Base-by-base conservation (phyloP, 2,888 invertebrate species). In the Yponomeuta cagnagella region DNA sequence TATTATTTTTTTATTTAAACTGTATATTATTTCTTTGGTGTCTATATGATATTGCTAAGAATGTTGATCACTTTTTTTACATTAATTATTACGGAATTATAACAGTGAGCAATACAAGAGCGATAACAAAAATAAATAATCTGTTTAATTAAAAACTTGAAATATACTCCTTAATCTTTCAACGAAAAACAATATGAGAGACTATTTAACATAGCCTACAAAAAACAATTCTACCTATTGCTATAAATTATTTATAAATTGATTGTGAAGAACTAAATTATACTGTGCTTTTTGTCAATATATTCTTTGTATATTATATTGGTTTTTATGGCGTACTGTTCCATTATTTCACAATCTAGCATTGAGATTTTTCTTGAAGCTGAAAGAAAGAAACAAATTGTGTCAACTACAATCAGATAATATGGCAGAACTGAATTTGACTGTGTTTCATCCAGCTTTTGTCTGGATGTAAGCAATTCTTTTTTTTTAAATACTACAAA, bases 261-360 rank as follows among this genome's bases (percentile, higher is more conserved):
- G 52, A 58, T 6, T 23, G 23, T 23, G 23, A 23, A 23, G 15
- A 15, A 43, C 65, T 70, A 66, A 67, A 67, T 37, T 67, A 67
- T 37, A 37, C 37, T 67, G 37, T 43, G n/a, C 12, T 58, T 58
- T 58, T 15, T 58, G 52, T 58, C 52, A 58, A 58, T 58, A 9
- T 52, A 12, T 9, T 52, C 52, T 52, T 52, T 33, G 33, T 67
- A 43, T 67, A 33, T 66, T 10, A 66, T 12, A 43, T 67, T 67
- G 12, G 37, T 37, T 68, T 48, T 65, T 71, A 73, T 77, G 70
- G 80, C 79, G 58, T 83, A 82, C 73, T 84, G 85, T 82, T 88
- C 89, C 89, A 90, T 89, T 78, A 70, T 58, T 58, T 58, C 15
- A 58, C 52, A 58, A 58, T 12, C 52, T 12, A 58, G 15, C 52